A percentile compares a stretch with the other conserved stretches of the same genome.
Conservation (phyloP, 2,113 vertebrate species). For the Leucopsar rothschildi region DNA sequence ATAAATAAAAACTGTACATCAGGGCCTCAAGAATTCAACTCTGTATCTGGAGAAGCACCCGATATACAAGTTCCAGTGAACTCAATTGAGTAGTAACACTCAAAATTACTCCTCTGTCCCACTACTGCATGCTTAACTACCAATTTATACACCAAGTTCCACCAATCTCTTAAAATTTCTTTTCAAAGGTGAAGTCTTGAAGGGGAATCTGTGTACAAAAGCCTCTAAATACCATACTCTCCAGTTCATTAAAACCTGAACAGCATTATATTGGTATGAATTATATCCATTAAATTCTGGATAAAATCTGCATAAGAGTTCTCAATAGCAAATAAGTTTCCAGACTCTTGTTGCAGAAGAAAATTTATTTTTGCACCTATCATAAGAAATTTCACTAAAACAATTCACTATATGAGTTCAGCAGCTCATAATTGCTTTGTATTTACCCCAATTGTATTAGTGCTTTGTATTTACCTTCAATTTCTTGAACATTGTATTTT, state of each 20-base stretch:
- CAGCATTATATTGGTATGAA: background rate
- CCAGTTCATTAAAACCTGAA: background rate
- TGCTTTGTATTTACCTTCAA: no score
- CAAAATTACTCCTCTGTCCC: background rate
- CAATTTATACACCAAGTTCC: background rate
- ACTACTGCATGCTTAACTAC: background rate
- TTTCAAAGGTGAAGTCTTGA: background rate
- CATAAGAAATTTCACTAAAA: background rate
- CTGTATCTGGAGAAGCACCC: background rate
- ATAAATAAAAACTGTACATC: background rate
- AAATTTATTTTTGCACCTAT: background rate
- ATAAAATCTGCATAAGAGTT: background rate
- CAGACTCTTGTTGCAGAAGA: background rate
- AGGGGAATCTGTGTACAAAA: background rate
- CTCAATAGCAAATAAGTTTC: background rate
- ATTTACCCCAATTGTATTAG: no score
- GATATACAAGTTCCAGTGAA: background rate
- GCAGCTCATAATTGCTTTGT: background rate
- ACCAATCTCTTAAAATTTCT: background rate
- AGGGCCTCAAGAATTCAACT: background rate
- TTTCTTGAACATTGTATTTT: background rate
- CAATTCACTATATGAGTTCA: constrained; percentile 4
- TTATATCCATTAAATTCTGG: background rate
- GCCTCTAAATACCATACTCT: background rate
- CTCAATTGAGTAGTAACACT: background rate